Conservation (phyloP, 2,888 invertebrate species). For the Nomada fucata region DNA sequence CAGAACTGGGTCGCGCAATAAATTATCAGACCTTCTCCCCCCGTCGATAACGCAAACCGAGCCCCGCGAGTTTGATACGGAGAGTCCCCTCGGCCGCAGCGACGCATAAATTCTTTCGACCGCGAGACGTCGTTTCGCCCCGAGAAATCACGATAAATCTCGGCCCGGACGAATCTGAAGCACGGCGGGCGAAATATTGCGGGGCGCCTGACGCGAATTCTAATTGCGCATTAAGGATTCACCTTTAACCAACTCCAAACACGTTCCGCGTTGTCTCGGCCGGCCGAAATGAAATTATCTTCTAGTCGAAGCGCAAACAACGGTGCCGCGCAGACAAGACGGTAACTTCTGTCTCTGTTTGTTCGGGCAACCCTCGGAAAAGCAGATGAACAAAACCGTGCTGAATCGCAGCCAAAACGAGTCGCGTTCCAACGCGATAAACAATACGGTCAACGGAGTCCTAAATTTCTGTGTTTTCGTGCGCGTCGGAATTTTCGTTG, state of each 20-base stretch:
- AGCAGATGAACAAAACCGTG: constrained; percentile 14
- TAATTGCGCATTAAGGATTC: constrained; percentile 15
- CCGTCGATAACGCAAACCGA: not conserved
- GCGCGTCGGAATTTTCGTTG: not conserved
- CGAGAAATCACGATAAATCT: constrained; percentile 29
- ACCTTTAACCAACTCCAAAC: constrained; percentile 8
- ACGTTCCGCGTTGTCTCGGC: not conserved
- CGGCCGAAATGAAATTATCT: constrained; percentile 10
- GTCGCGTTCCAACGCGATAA: constrained; percentile 16
- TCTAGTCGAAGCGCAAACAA: not conserved
- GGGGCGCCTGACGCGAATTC: constrained; percentile 20
- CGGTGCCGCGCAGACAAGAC: not conserved
- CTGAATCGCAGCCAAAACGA: constrained; percentile 45
- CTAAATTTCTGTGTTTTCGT: constrained; percentile 7
- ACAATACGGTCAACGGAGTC: constrained; percentile 11
- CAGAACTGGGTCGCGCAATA: constrained; percentile 30
- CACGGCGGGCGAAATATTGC: constrained; percentile 1
- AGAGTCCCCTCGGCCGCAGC: not conserved
- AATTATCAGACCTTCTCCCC: constrained; percentile 39
- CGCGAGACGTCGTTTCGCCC: not conserved
- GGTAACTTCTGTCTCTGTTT: constrained; percentile 14
- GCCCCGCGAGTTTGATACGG: not conserved
- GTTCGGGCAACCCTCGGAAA: not conserved
- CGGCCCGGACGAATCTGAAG: constrained; percentile 14
- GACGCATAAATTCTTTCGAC: constrained; percentile 25